Evolutionary conservation across 2,888 invertebrate species (phyloP), one percentile per base, ranked within the genome.

Genomic region (Sussaba pulchella): DNA sequence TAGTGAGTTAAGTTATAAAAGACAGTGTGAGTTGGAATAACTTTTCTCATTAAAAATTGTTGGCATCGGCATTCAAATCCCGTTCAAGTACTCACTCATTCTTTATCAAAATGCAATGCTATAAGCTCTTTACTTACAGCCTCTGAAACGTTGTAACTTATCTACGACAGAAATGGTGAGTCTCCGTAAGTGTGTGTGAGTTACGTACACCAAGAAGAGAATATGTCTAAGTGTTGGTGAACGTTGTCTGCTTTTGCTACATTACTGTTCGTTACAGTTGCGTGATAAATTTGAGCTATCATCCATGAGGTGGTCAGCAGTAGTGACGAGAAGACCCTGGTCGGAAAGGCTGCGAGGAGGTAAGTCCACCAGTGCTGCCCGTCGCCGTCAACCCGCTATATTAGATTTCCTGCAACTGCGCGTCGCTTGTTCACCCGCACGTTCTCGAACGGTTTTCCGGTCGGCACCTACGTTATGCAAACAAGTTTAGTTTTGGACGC

Each of bases 201-300:
- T n/a, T 8, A 12, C 26, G 52, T 26, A 26, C 0, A n/a, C 14
- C n/a, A 54, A 6, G 9, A 26, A 12, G 26, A 19, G 14, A 3
- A 9, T 52, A 47, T 17, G 31, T 1, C 24, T n/a, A 3, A 1
- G 6, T 12, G 1, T 31, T 17, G 36, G 47, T 36, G 50, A n/a
- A 39, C 41, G 10, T 31, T 19, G 24, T 39, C 9, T 54, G 54
- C 41, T 26, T 17, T 54, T 10, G 52, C 50, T 41, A 21, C 17
- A 26, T 54, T 17, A 24, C 26, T 12, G 41, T 14, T 26, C 26
- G 26, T 69, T 54, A 26, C 52, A 50, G 54, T 12, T 43, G 54
- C 9, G 17, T 43, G 17, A 69, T 69, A 54, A 69, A 69, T 69
- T 69, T 69, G 17, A 69, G 54, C 69, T 69, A 54, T 69, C 54